Evolutionary conservation across 2,113 vertebrate species (phyloP).

Genomic region (Limanda limanda): DNA sequence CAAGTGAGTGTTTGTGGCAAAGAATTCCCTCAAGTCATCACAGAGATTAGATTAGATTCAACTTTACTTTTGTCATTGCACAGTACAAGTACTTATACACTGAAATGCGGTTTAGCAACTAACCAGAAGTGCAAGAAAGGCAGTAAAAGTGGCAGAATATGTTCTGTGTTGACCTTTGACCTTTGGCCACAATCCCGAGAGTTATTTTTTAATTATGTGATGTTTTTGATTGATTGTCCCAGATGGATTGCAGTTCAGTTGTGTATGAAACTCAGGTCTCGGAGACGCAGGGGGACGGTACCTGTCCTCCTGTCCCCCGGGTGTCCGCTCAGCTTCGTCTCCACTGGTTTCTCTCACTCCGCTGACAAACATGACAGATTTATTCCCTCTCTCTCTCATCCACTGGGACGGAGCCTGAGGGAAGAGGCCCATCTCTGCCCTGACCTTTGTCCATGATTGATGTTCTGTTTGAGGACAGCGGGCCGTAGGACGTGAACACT

Average conservation of each 20-base stretch:
- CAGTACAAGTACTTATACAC: no score
- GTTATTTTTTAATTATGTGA: no score
- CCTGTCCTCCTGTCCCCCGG: neutral
- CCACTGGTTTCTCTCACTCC: neutral
- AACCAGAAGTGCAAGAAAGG: no score
- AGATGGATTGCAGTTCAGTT: neutral
- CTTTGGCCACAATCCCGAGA: no score
- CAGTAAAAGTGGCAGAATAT: no score
- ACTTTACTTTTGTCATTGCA: no score
- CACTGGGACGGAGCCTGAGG: constrained; percentile 33
- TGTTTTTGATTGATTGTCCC: neutral
- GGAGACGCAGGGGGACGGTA: neutral
- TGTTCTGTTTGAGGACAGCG: constrained; percentile 10
- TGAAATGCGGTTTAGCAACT: no score
- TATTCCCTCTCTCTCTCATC: constrained; percentile 14
- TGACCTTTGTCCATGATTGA: constrained; percentile 34
- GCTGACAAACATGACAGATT: constrained; percentile 19
- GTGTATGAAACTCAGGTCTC: neutral
- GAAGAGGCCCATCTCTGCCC: constrained; percentile 32
- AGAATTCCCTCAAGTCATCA: no score
- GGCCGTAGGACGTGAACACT: constrained; percentile 36
- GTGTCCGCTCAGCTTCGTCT: neutral
- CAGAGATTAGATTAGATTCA: no score
- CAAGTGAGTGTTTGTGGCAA: no score
- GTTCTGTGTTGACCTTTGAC: no score